Percentiles rank a stretch among this genome's conserved stretches.
phyloP scores from a whole-genome alignment of 2,888 invertebrate genomes.

The Hirtodrosophila trivittata region DNA sequence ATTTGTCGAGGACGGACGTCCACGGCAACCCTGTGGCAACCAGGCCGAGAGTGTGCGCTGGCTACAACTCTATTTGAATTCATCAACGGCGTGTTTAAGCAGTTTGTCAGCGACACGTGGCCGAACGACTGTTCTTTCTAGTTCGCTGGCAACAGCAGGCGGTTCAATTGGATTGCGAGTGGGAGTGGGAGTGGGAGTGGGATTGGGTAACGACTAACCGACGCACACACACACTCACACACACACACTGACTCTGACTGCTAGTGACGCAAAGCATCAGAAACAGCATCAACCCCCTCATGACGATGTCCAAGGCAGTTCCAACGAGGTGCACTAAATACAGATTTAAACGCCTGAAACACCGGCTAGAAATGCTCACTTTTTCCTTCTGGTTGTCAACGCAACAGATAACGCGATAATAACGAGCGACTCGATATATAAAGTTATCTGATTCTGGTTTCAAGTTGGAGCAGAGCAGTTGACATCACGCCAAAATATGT shows the following conservation, averaged over 20 bases:
- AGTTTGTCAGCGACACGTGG: slow-evolving; percentile 76
- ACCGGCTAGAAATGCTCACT: slow-evolving; percentile 50
- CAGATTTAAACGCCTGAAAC: slow-evolving; percentile 80
- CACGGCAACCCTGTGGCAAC: slow-evolving; percentile 20
- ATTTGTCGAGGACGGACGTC: slow-evolving; percentile 54
- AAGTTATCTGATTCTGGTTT: too few species aligned
- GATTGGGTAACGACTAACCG: too few species aligned
- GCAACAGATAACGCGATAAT: slow-evolving; percentile 22
- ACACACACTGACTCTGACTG: too few species aligned
- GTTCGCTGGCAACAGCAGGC: slow-evolving; percentile 74
- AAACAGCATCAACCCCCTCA: slow-evolving; percentile 40
- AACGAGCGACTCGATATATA: too few species aligned
- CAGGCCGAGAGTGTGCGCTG: not conserved
- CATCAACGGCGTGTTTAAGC: slow-evolving; percentile 76
- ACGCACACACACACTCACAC: too few species aligned
- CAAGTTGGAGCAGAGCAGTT: too few species aligned
- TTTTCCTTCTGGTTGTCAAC: slow-evolving; percentile 50
- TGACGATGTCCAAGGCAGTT: too few species aligned
- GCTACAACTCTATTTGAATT: slow-evolving; percentile 66
- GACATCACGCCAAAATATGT: too few species aligned
- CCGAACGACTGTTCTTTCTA: slow-evolving; percentile 68
- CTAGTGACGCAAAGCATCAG: slow-evolving; percentile 57
- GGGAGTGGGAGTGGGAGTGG: slow-evolving; percentile 19
- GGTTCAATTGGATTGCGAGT: slow-evolving; percentile 37
- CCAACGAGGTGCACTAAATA: slow-evolving; percentile 77